Conservation (phyloP, 1,140 invertebrate species). For the Penaeus vannamei region DNA sequence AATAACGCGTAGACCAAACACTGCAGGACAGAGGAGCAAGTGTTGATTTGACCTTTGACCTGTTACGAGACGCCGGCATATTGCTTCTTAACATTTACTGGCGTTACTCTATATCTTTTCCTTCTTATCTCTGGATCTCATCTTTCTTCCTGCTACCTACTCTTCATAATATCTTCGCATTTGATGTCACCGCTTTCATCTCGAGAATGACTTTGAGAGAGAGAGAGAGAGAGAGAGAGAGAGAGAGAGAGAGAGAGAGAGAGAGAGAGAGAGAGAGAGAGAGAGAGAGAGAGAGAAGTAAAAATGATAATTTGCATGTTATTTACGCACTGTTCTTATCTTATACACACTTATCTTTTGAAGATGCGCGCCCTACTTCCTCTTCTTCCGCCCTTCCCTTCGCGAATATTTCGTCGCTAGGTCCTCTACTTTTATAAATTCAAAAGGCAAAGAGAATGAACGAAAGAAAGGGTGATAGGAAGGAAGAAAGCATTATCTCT, state of each 20-base stretch:
- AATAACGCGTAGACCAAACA: no score
- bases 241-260: background rate
- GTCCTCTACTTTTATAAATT: background rate
- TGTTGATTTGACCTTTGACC: no score
- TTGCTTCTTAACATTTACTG: background rate
- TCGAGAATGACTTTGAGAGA: background rate
- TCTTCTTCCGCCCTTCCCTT: background rate
- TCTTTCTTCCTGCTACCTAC: background rate
- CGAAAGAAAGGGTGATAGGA: no score
- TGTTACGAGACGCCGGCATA: no score
- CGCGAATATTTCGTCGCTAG: background rate
- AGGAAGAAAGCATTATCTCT: no score
- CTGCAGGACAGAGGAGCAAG: no score
- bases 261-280: background rate
- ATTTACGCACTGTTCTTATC: background rate
- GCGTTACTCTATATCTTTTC: background rate
- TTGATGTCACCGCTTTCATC: background rate
- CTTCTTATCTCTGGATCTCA: background rate
- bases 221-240: background rate
- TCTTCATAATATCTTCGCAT: background rate
- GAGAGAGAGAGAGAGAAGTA: background rate
- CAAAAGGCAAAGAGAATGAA: no score
- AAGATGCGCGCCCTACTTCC: background rate
- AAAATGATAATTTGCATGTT: background rate
- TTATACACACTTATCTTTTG: background rate